Percentiles rank a stretch among this genome's conserved stretches.
Conservation (phyloP, 2,888 invertebrate genomes). For the Dugesia japonica region DNA sequence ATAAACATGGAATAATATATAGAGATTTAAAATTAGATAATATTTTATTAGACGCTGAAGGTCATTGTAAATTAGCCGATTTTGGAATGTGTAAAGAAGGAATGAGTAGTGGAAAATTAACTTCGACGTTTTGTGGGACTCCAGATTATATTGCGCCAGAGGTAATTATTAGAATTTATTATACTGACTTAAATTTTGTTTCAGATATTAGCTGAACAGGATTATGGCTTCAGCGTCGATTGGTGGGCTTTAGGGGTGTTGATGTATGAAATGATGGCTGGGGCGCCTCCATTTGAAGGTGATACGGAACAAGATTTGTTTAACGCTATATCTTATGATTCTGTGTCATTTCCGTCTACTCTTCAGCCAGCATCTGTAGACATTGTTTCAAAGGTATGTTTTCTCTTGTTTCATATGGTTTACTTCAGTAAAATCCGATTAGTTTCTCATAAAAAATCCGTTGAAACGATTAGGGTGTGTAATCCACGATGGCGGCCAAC, state of each 20-base stretch:
- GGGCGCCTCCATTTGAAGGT: conserved; percentile 98
- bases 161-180: conserved; percentile 46
- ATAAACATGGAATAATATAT: conserved; percentile 87
- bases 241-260: conserved; percentile 77
- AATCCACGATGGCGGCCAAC: conserved; percentile 58
- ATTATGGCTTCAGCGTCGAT: conserved; percentile 93
- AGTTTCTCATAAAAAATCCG: conserved; percentile 85
- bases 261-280: conserved; percentile 52
- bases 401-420: background rate
- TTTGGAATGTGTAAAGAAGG: conserved; percentile 94
- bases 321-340: conserved; percentile 91
- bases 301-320: conserved; percentile 98
- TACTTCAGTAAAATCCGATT: background rate
- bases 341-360: conserved; percentile 56
- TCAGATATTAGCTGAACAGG: conserved; percentile 69
- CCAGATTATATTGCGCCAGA: conserved; percentile 98
- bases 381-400: conserved; percentile 27
- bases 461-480: conserved; percentile 78
- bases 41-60: conserved; percentile 82
- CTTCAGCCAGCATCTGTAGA: conserved; percentile 22
- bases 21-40: conserved; percentile 90
- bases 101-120: conserved; percentile 64
- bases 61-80: conserved; percentile 53
- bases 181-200: conserved; percentile 26
- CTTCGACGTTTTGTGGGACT: conserved; percentile 95